Conservation (phyloP, 37 sponge, comb jelly and placozoan species). For the Theonella swinhoei region DNA sequence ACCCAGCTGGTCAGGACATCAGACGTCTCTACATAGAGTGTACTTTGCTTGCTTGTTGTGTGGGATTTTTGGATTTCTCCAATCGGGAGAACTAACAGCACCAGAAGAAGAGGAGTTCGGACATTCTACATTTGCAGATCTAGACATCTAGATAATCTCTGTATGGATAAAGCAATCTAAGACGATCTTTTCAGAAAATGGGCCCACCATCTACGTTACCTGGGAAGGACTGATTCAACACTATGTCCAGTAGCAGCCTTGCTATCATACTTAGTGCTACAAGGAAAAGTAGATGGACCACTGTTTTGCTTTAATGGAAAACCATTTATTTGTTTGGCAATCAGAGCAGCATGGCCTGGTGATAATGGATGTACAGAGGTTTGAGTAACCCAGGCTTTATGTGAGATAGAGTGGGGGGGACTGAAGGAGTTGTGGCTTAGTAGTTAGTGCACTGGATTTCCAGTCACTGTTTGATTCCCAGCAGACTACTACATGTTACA, state of each 20-base stretch:
- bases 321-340: neutral
- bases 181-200: slow-evolving; percentile 28
- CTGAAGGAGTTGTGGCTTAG: too few relatives aligned
- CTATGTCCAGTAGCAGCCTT: slow-evolving; percentile 47
- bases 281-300: slow-evolving; percentile 15
- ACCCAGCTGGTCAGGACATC: too few relatives aligned
- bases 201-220: neutral
- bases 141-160: neutral
- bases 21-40: too few relatives aligned
- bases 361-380: too few relatives aligned
- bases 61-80: slow-evolving; percentile 60
- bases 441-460: too few relatives aligned
- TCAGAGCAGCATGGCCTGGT: slow-evolving; percentile 13
- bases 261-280: slow-evolving; percentile 19
- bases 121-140: slow-evolving; percentile 9
- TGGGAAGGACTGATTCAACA: neutral
- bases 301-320: slow-evolving; percentile 30
- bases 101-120: slow-evolving; percentile 10
- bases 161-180: slow-evolving; percentile 27
- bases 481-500: too few relatives aligned
- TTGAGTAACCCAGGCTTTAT: too few relatives aligned
- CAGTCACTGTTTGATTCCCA: too few relatives aligned
- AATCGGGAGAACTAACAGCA: slow-evolving; percentile 33
- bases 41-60: slow-evolving; percentile 28
- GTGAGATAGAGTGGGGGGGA: too few relatives aligned